A percentile compares a stretch with the other conserved stretches of the same genome.
These are phyloP conservation scores for Microchrysa polita DNA, from an alignment of 2,888 invertebrate genomes.

Conservation along the genomic window DNA sequence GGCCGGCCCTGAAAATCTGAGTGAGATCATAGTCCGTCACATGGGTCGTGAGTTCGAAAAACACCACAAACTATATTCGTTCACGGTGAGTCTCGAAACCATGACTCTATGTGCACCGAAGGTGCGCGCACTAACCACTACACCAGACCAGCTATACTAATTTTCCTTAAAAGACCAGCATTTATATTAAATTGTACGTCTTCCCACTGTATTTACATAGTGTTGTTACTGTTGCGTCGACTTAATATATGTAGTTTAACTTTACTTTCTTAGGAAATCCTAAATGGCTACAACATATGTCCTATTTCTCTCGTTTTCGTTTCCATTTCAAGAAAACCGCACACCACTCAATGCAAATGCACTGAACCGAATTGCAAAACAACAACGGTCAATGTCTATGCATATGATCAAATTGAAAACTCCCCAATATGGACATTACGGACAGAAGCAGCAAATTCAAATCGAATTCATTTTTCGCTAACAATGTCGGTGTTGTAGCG, in stretches of 20 bases:
- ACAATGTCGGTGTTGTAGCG: constrained; percentile 29
- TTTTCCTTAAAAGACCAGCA: neutral
- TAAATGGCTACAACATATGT: constrained; percentile 20
- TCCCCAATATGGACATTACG: constrained; percentile 33
- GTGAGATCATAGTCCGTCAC: no score
- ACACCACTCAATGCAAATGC: neutral
- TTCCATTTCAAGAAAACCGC: no score
- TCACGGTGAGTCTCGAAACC: no score
- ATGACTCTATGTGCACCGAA: no score
- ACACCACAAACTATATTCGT: no score
- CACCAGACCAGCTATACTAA: neutral
- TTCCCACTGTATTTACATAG: constrained; percentile 24
- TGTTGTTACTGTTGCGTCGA: neutral
- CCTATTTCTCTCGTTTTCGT: constrained; percentile 21
- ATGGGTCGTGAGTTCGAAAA: no score
- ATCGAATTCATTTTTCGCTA: constrained; percentile 33
- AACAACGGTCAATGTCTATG: no score
- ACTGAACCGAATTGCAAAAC: neutral
- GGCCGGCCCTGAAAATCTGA: no score
- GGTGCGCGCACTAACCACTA: no score
- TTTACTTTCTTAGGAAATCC: neutral
- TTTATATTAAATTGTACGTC: constrained; percentile 23
- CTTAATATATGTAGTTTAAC: constrained; percentile 7
- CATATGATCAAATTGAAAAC: no score
- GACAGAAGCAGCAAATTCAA: constrained; percentile 15